Percentiles rank a stretch among this genome's conserved stretches.
These are phyloP conservation scores for Diplazon laetatorius DNA, from an alignment of 2,888 invertebrate genomes.

Conservation along the genomic window DNA sequence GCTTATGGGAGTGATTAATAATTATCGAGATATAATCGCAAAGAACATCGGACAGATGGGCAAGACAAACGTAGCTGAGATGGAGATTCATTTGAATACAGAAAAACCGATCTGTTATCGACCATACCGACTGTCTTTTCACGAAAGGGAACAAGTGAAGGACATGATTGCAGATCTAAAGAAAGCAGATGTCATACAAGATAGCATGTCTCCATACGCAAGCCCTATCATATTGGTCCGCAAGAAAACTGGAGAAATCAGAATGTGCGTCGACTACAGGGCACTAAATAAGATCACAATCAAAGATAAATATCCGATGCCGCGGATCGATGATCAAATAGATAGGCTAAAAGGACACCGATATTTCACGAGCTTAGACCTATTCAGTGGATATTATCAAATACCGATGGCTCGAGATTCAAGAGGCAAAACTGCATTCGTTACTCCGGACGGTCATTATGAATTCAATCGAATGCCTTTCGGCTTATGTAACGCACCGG, in stretches of 20 bases:
- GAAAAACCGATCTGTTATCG: conserved; percentile 67
- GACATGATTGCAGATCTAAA: conserved; percentile 56
- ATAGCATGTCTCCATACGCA: conserved; percentile 61
- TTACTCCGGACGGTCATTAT: too few relatives aligned
- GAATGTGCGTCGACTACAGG: conserved; percentile 69
- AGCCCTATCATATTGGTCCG: conserved; percentile 58
- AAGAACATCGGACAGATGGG: conserved; percentile 54
- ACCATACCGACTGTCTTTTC: conserved; percentile 66
- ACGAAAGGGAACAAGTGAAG: conserved; percentile 65
- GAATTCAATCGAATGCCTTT: too few relatives aligned
- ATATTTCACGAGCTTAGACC: conserved; percentile 57
- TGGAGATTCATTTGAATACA: conserved; percentile 67
- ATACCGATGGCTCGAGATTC: too few relatives aligned
- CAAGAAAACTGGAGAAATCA: conserved; percentile 64
- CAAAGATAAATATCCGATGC: conserved; percentile 75
- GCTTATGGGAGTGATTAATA: conserved; percentile 17
- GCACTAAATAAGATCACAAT: conserved; percentile 65
- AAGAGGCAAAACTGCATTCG: too few relatives aligned
- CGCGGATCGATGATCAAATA: conserved; percentile 77
- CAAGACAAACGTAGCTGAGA: conserved; percentile 56
- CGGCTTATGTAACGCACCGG: too few relatives aligned
- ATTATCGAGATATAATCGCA: conserved; percentile 29
- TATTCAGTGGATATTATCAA: too few relatives aligned
- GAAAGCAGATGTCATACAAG: conserved; percentile 57
- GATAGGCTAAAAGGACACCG: conserved; percentile 68